phyloP scores from a whole-genome alignment of 2,888 invertebrate species.

The Drosophila rubida region DNA sequence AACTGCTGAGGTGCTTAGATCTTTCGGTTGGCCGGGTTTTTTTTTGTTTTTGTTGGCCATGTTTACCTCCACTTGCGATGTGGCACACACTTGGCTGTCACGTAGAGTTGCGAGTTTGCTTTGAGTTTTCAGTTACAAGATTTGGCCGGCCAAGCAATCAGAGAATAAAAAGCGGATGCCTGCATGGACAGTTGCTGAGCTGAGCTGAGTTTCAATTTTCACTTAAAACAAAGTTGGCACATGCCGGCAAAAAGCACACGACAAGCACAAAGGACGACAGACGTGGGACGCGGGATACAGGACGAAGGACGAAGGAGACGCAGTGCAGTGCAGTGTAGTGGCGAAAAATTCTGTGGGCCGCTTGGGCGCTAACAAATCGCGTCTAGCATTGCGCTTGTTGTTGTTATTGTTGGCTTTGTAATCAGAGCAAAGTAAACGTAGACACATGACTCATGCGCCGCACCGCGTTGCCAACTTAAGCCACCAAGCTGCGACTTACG shows the following conservation, averaged over 20 bases:
- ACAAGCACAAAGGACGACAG: conserved; percentile 4
- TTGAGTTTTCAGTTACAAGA: conserved; percentile 75
- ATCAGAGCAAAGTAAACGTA: conserved; percentile 71
- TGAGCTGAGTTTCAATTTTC: conserved; percentile 79
- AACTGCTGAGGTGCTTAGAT: not conserved
- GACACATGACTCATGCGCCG: conserved; percentile 47
- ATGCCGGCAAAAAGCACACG: conserved; percentile 36
- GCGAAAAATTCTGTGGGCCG: conserved; percentile 28
- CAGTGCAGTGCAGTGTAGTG: not conserved
- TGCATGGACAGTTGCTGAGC: conserved; percentile 75
- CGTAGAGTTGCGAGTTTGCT: conserved; percentile 66
- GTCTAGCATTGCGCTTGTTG: conserved; percentile 37
- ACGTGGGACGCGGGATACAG: no score
- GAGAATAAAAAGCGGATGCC: conserved; percentile 66
- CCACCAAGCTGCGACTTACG: conserved; percentile 52
- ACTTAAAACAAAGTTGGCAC: conserved; percentile 78
- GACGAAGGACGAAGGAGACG: not conserved
- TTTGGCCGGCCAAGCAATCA: conserved; percentile 66
- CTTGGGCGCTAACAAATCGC: conserved; percentile 66
- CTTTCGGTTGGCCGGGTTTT: no score
- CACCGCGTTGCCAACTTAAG: conserved; percentile 3
- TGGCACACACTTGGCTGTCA: conserved; percentile 47
- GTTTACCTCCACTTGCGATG: conserved; percentile 36
- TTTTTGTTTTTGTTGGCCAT: no score
- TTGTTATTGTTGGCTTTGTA: conserved; percentile 60